phyloP scores from a whole-genome alignment of 53 echinoderm and acorn worm genomes.

The Henricia sp. region DNA sequence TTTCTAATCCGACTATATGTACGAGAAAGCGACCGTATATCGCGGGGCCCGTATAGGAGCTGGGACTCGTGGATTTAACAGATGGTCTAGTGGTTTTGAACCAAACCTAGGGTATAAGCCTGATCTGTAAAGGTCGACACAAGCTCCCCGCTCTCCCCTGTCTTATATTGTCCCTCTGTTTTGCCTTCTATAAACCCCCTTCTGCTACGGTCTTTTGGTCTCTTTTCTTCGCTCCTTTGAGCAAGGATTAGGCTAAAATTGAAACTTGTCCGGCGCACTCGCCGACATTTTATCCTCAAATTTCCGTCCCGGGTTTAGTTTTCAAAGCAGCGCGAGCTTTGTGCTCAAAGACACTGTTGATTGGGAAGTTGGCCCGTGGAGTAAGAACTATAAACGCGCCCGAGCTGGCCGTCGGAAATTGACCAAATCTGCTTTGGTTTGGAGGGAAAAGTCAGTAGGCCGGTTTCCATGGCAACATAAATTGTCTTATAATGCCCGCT shows the following conservation, averaged over 20 bases:
- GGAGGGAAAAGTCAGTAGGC: background rate
- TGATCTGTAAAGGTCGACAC: conserved; percentile 2
- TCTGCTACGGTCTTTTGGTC: conserved; percentile 40
- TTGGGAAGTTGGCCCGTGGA: background rate
- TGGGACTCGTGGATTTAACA: conserved; percentile 36
- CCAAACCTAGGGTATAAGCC: background rate
- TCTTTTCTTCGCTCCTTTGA: conserved; percentile 10
- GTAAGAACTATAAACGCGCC: background rate
- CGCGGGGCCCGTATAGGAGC: background rate
- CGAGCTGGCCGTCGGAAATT: background rate
- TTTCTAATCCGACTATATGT: conserved; percentile 36
- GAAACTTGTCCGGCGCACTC: background rate
- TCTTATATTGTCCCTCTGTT: conserved; percentile 23
- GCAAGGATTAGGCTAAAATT: conserved; percentile 31
- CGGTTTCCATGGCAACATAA: background rate
- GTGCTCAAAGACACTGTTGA: background rate
- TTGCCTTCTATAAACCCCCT: conserved; percentile 30
- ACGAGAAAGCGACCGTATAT: background rate
- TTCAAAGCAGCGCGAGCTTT: background rate
- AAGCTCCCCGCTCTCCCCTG: background rate
- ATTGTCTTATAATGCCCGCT: background rate
- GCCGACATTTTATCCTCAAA: conserved; percentile 51
- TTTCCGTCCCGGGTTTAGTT: conserved; percentile 41
- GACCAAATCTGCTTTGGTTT: background rate
- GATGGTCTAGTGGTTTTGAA: conserved; percentile 33